Base-by-base conservation (phyloP, 1,140 invertebrate genomes). In the Trichomalopsis sarcophagae region DNA sequence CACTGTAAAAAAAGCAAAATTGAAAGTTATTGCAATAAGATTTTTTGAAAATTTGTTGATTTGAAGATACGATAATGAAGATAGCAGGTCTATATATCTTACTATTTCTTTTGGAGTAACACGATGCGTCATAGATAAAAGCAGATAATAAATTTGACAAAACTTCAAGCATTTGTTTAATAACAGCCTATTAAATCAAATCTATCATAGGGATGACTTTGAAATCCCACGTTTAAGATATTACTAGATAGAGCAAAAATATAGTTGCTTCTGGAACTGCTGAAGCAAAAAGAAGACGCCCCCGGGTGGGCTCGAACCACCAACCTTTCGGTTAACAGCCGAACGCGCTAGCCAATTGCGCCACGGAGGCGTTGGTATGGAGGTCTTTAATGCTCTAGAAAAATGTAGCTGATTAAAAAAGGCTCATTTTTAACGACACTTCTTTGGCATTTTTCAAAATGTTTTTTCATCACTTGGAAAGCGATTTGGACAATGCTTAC, bases 281-380 rank as follows among this genome's bases (percentile, higher is more conserved):
- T 55, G 13, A 40, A 62, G 6, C n/a, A 30, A 69, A 69, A 71
- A 55, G 89, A 87, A 88, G 87, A 76, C 91, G 90, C 90, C 90
- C 91, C 90, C 91, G 91, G 89, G 90, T 96, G 96, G 96, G 95
- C 95, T 96, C 95, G 90, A 91, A 91, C 90, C 91, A 89, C 91
- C 90, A 92, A 91, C 90, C 90, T 91, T 91, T 91, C 91, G 90
- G 89, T 92, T 91, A 91, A 91, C 90, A 91, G 96, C 96, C 96
- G 96, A 96, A 97, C 96, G 96, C 96, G 96, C 96, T 96, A 96
- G 94, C 96, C 96, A 92, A 95, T 95, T 95, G 96, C 95, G 95
- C 95, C 96, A 96, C 96, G 95, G 95, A 96, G 95, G 95, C 96
- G 86, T 81, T 69, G 14, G 0, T 23, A 27, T 17, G 40, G 75